Base-by-base conservation (phyloP, 30 jellyfish, hydroid and myxozoan species). In the Cassiopea andromeda region DNA sequence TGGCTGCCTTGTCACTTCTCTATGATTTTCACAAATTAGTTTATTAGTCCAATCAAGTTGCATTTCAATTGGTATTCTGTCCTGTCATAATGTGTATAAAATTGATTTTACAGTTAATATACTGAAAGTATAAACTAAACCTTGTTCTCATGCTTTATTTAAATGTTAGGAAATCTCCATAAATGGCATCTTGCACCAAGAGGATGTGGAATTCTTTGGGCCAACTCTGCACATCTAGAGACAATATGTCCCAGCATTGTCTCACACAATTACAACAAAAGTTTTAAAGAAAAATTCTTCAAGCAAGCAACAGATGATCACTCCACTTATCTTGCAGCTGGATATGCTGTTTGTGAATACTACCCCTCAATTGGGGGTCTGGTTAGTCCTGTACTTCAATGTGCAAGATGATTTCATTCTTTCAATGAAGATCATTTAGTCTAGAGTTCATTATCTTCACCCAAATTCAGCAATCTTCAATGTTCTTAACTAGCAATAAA, bases 181-280 rank as follows among this genome's bases (percentile, higher is more conserved):
- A 96, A 96, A 64, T 96, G 99, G 99, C 70, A 92, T 75, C 92
- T 66, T 89, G 97, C 99, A 43, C 99, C 99, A 72, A 85, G 97
- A 69, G 95, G 98, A 46, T 96, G 97, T 85, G 99, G 97, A 0
- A 75, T 96, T 70, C 66, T 96, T 67, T 96, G 96, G 97, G 95
- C 81, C 16, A 78, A 89, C 38, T 84, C 96, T 60, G 87, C 85
- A 44, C 73, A 16, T 47, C 95, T 78, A 8, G 85, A 78, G 18
- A 67, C 47, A 27, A 66, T 92, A 80, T 94, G 89, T 68, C 99
- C 99, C 47, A 87, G 97, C 46, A 72, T 92, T 27, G 99, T 96
- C 1, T 96, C 99, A 16, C 99, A 96, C 90, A 73, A 80, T 79
- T 92, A 89, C 82, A 88, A 85, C 17, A 77, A 82, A 44, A 96